Conservation (phyloP, 2,113 vertebrate species). For the Ictalurus punctatus region DNA sequence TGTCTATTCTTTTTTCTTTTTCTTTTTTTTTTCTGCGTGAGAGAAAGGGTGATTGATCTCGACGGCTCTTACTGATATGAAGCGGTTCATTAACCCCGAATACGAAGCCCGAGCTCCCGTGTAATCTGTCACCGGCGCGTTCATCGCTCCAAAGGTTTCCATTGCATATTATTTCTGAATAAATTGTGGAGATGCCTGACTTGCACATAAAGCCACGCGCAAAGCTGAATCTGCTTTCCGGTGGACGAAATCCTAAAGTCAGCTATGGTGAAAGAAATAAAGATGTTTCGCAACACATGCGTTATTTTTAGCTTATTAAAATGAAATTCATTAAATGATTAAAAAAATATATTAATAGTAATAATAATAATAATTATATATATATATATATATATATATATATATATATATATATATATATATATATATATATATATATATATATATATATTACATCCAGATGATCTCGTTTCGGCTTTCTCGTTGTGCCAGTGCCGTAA, state of each 20-base stretch:
- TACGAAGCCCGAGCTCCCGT: slow-evolving; percentile 66
- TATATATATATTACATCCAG: not conserved
- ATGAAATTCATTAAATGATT: not conserved
- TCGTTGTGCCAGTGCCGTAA: not conserved
- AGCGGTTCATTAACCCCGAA: slow-evolving; percentile 78
- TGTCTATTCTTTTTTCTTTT: not conserved
- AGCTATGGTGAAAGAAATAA: not conserved
- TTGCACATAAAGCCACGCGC: not conserved
- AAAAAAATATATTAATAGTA: no score
- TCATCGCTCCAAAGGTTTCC: slow-evolving; percentile 58
- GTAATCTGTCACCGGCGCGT: slow-evolving; percentile 66
- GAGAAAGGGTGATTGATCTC: slow-evolving; percentile 70
- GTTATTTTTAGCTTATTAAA: not conserved
- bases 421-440: no score
- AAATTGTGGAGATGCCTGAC: not conserved
- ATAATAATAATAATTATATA: no score
- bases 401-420: no score
- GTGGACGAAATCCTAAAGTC: not conserved
- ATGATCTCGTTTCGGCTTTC: not conserved
- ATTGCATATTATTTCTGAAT: not conserved
- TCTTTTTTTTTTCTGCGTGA: slow-evolving; percentile 26
- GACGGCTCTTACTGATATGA: slow-evolving; percentile 73
- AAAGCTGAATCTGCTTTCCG: not conserved
- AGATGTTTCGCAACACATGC: not conserved
- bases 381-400: no score